These are phyloP conservation scores for Butorides virescens DNA, from an alignment of 2,113 vertebrate genomes.

Conservation along the genomic window DNA sequence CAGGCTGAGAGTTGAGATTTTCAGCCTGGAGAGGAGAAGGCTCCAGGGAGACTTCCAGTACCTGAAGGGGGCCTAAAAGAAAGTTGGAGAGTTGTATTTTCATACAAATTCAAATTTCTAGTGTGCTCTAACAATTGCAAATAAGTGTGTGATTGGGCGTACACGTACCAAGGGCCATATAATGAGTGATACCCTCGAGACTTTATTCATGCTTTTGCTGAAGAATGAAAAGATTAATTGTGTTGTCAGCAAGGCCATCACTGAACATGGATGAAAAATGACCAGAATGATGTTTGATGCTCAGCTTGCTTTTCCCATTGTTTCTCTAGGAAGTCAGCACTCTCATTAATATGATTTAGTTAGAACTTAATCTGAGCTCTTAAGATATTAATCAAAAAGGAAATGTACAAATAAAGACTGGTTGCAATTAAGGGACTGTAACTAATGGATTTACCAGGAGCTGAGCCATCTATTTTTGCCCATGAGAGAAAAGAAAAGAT, in stretches of 20 bases:
- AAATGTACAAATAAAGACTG: background rate
- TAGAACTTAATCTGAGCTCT: background rate
- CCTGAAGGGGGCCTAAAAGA: background rate
- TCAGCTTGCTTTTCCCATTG: background rate
- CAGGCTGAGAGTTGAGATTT: background rate
- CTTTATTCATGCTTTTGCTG: background rate
- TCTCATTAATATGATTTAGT: background rate
- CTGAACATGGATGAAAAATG: background rate
- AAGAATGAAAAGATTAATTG: constrained; percentile 8
- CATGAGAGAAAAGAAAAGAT: background rate
- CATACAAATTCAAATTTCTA: background rate
- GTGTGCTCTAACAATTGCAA: background rate
- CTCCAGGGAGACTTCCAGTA: background rate
- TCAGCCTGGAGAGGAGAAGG: background rate
- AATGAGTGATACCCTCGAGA: background rate
- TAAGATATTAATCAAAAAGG: background rate
- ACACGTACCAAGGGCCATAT: background rate
- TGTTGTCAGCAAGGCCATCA: background rate
- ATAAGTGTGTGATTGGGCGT: background rate
- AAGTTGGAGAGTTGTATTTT: background rate
- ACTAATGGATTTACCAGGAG: background rate
- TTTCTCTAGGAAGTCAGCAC: background rate
- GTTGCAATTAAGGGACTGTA: background rate
- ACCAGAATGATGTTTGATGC: background rate
- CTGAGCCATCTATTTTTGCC: background rate